Percentiles rank a stretch among this genome's conserved stretches.
phyloP scores from a whole-genome alignment of 2,113 vertebrate species.

The Marcusenius ussheri region DNA sequence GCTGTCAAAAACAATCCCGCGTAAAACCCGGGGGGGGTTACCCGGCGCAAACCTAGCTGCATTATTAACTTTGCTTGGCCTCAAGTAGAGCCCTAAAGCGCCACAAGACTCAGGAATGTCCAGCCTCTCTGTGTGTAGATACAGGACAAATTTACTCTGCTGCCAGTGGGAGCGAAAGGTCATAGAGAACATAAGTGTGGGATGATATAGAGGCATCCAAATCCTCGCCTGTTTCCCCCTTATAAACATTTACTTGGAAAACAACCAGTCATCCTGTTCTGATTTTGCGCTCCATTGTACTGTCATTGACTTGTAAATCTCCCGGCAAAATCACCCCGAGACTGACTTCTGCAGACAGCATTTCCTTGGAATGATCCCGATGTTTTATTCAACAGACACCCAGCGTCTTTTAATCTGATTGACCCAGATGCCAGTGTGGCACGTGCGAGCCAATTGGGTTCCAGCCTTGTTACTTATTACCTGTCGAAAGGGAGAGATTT shows the following conservation, averaged over 20 bases:
- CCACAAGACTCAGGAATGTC: background rate
- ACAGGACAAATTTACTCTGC: conserved; percentile 19
- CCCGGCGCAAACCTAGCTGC: background rate
- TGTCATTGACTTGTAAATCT: conserved; percentile 19
- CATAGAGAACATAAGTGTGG: background rate
- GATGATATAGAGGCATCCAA: conserved; percentile 3
- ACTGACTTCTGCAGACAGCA: background rate
- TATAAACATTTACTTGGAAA: conserved; percentile 18
- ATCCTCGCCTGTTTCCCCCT: background rate
- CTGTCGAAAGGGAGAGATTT: background rate
- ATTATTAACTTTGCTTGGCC: conserved; percentile 12
- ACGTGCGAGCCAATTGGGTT: background rate
- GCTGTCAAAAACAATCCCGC: background rate
- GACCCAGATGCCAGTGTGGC: conserved; percentile 10
- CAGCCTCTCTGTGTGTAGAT: conserved; percentile 6
- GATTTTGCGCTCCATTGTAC: conserved; percentile 13
- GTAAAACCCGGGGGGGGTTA: background rate
- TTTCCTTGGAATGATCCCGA: background rate
- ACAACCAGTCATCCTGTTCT: conserved; percentile 13
- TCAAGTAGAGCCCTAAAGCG: background rate
- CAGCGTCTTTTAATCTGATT: conserved; percentile 8
- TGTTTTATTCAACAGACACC: conserved; percentile 16
- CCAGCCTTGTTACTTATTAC: background rate
- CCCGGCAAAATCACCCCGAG: background rate
- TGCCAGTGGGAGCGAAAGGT: conserved; percentile 7